Evolutionary conservation across 2,888 invertebrate species (phyloP).

Genomic region (Dicyrtomina minuta): DNA sequence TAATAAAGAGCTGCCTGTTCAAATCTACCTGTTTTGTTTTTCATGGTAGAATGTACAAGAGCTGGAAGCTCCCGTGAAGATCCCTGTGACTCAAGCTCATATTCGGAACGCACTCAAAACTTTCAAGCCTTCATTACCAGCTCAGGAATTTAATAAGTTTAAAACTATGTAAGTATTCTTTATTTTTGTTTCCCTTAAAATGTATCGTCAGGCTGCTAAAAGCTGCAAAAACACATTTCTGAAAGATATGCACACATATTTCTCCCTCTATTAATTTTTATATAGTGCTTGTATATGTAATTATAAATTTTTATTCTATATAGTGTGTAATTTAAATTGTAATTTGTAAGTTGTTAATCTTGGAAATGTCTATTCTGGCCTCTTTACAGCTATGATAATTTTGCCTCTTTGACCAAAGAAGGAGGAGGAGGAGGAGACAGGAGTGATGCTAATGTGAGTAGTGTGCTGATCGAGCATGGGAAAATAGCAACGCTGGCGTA

Average conservation of each 20-base stretch:
- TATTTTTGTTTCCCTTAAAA: no score
- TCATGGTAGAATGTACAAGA: not conserved
- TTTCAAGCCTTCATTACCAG: constrained; percentile 76
- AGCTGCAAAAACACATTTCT: not conserved
- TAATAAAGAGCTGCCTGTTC: no score
- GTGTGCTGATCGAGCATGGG: constrained; percentile 36
- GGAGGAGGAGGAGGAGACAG: not conserved
- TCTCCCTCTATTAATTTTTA: constrained; percentile 19
- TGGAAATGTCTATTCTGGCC: constrained; percentile 11
- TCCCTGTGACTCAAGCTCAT: constrained; percentile 63
- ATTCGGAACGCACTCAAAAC: constrained; percentile 67
- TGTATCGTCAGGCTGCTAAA: no score
- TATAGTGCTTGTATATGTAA: not conserved
- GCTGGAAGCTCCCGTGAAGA: constrained; percentile 3
- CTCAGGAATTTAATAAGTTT: constrained; percentile 70
- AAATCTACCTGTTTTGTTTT: no score
- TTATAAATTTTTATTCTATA: not conserved
- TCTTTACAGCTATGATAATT: constrained; percentile 29
- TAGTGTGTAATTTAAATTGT: not conserved
- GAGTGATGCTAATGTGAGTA: constrained; percentile 14
- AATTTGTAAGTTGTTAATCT: not conserved
- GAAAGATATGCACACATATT: not conserved
- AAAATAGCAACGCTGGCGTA: constrained; percentile 51
- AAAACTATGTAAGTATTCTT: constrained; percentile 69
- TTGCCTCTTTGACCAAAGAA: no score